Evolutionary conservation across 2,797 vertebrate genomes (phyloP), one percentile per base, ranked within the genome.

Genomic region (Buceros bicornis): DNA sequence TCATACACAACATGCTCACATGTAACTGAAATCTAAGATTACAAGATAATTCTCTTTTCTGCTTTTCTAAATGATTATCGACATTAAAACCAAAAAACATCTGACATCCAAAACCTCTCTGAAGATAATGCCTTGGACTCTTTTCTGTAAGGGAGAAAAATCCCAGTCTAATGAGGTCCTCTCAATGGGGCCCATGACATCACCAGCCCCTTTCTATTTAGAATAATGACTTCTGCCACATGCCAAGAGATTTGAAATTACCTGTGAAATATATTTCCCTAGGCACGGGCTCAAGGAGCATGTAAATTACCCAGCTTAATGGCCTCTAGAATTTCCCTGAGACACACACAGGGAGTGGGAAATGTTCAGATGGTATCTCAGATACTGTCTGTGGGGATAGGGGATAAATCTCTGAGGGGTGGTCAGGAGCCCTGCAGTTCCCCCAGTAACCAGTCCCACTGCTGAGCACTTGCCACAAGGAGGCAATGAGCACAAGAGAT

Each of bases 261-360:
- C 98, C 98, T 98, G 97, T 98, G 98, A 98, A 98, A 98, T 98
- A 97, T 92, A 98, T 97, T 97, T 98, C 98, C 96, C 96, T 92
- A 62, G 81, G 96, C 66, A 70, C 84, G 93, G 93, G 97, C 97
- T 98, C 92, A 88, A 97, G 96, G 97, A 97, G 97, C 97, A 97
- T 97, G 97, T 97, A 98, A 98, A 98, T 98, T 97, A 97, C 95
- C 82, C 90, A 31, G 81, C 93, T 96, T 98, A 98, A 98, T 97
- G 96, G 97, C 95, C 97, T 97, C 92, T 97, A 95, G 97, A 96
- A 97, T 95, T 80, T 86, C 89, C 76, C 87, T 3, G 42, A 96
- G 89, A 84, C 89, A 95, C 45, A 89, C 22, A 50, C 1, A 70
- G 54, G n/a, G 57, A 91, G 48, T 29, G 31, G 84, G 84, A 95